Base-by-base conservation (phyloP, 1,140 invertebrate species). In the Onthophagus taurus region DNA sequence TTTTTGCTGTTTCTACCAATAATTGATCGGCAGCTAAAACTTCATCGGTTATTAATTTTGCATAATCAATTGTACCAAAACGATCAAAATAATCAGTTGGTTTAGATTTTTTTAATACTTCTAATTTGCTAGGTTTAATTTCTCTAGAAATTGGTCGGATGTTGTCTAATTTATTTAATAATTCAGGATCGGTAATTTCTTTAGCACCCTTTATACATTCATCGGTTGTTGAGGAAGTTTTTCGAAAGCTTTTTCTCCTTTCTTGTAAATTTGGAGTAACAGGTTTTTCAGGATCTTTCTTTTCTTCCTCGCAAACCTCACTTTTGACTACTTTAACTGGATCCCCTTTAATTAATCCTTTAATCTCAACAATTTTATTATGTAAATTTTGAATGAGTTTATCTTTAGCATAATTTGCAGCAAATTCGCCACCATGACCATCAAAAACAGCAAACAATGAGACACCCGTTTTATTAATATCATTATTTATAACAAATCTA, bases 381-480 rank as follows among this genome's bases (percentile, higher is more conserved):
- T 75, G 79, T 26, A 92, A 70, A 60, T 77, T 85, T 55, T 81
- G 77, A 46, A 89, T 77, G 9, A 89, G 69, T 48, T 85, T 80
- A 53, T 88, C 84, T 60, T 82, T 81, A 13, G 85, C 87, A 71
- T 87, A 93, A 57, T 93, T 85, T 9, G 89, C 89, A 38, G 89
- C 89, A 75, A 92, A 91, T 68, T 93, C 86, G 36, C 91, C 92
- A 41, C 91, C 92, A 67, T 96, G 92, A 1, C 91, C 92, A 72
- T 96, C 91, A 66, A 94, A 95, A 42, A 95, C 80, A 26, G 89
- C 90, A 72, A 89, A 94, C 33, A 95, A 70, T 2, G 85, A 82
- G 37, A 92, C 80, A 17, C 78, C 80, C 14, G 78, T 81, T 44
- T 77, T 71, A 54, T 81, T 77, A 20, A 84, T 78, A 56, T 88